Percentiles rank a stretch among this genome's conserved stretches.
These are phyloP conservation scores for Mesaphorura yosii DNA, from an alignment of 1,140 invertebrate species.

Conservation along the genomic window DNA sequence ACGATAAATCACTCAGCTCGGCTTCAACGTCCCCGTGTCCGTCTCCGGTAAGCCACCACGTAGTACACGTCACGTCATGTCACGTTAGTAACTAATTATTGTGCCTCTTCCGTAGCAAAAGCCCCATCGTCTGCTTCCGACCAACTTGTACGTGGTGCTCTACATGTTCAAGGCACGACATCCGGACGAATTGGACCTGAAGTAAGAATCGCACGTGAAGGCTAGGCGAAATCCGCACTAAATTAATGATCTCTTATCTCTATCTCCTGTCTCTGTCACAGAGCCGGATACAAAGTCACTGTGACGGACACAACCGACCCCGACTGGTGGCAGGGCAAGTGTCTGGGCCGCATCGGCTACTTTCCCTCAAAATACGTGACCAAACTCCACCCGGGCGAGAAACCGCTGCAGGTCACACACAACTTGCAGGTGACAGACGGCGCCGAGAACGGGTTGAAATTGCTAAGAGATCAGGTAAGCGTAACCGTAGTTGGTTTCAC, in stretches of 20 bases:
- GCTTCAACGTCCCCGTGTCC: conserved; percentile 84
- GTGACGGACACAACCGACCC: conserved; percentile 46
- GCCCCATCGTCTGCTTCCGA: conserved; percentile 68
- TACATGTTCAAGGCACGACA: conserved; percentile 91
- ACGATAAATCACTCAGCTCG: conserved; percentile 78
- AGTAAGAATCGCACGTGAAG: too few relatives aligned
- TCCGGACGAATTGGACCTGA: conserved; percentile 84
- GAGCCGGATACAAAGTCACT: conserved; percentile 85
- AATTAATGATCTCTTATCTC: conserved; percentile 6
- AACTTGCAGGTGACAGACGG: conserved; percentile 55
- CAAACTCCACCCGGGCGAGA: conserved; percentile 73
- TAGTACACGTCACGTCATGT: background rate
- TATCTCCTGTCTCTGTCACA: conserved; percentile 33
- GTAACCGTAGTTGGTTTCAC: background rate
- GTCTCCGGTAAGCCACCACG: conserved; percentile 51
- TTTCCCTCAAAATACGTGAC: conserved; percentile 91
- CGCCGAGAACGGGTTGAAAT: conserved; percentile 44
- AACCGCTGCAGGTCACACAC: conserved; percentile 68
- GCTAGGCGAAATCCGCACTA: background rate
- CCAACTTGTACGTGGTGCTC: conserved; percentile 84
- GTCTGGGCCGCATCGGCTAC: conserved; percentile 76
- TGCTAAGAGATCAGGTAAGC: conserved; percentile 55
- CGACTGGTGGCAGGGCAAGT: conserved; percentile 96
- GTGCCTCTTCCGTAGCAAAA: conserved; percentile 45
- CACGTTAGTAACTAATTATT: background rate